phyloP scores from a whole-genome alignment of 2,888 invertebrate species.

The Nesidiocoris tenuis region DNA sequence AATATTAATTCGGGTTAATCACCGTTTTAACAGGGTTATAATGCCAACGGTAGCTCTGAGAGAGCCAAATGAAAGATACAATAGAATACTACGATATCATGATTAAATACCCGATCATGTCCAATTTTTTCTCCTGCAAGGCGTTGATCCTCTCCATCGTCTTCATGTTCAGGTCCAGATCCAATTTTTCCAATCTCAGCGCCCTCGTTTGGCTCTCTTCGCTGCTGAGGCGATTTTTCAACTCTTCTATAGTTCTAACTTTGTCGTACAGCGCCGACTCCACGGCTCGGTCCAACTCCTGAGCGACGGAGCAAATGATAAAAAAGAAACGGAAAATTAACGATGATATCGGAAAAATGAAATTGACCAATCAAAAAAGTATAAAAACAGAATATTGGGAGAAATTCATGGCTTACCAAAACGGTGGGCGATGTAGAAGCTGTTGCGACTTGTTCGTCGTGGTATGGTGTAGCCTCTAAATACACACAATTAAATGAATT shows the following conservation, averaged over 20 bases:
- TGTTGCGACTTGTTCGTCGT: too few species aligned
- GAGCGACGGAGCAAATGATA: too few species aligned
- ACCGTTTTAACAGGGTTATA: too few species aligned
- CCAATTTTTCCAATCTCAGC: conserved; percentile 24
- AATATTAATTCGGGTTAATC: too few species aligned
- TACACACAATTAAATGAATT: too few species aligned
- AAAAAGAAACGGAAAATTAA: too few species aligned
- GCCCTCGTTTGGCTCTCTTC: conserved; percentile 8
- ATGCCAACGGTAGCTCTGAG: too few species aligned
- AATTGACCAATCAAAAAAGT: not conserved
- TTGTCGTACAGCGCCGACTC: conserved; percentile 17
- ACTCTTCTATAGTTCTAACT: conserved; percentile 10
- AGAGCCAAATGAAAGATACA: too few species aligned
- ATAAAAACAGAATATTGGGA: not conserved
- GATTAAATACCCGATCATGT: conserved; percentile 8
- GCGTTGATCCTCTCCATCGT: conserved; percentile 28
- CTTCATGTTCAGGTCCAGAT: conserved; percentile 21
- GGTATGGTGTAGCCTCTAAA: too few species aligned
- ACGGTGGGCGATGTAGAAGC: not conserved
- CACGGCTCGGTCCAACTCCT: not conserved
- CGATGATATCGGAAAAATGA: too few species aligned
- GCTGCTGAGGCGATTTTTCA: not conserved
- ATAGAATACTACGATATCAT: too few species aligned
- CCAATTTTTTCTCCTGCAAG: conserved; percentile 31
- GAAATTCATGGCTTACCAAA: not conserved